phyloP scores from a whole-genome alignment of 2,113 vertebrate genomes.

The Oreotrochilus melanogaster region DNA sequence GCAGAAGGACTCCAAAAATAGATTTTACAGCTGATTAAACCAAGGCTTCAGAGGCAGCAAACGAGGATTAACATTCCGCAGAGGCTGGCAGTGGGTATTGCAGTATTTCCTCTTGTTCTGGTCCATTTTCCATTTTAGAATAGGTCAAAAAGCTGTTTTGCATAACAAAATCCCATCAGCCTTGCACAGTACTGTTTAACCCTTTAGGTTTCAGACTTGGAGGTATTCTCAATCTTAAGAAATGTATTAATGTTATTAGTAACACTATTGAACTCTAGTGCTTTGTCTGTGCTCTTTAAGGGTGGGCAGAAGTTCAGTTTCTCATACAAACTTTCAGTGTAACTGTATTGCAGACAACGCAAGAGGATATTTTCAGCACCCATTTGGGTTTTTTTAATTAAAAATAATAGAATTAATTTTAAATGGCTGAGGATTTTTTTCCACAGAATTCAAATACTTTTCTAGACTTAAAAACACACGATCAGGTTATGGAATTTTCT shows the following conservation, averaged over 20 bases:
- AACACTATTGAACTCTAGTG: neutral
- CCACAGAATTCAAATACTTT: neutral
- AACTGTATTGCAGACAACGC: neutral
- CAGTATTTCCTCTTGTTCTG: conserved; percentile 20
- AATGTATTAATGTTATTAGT: neutral
- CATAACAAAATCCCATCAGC: neutral
- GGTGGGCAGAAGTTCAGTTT: neutral
- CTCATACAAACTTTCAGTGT: neutral
- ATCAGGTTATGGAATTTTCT: neutral
- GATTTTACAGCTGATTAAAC: conserved; percentile 26
- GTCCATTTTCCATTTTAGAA: neutral
- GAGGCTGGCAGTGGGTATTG: neutral
- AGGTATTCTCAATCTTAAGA: neutral
- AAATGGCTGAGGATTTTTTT: neutral
- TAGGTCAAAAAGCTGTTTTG: neutral
- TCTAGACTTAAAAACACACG: neutral
- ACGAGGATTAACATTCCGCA: conserved; percentile 38
- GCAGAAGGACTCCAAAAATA: conserved; percentile 43
- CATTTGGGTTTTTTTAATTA: neutral
- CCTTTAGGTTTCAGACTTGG: neutral
- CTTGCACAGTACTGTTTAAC: neutral
- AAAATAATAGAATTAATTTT: neutral
- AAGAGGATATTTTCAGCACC: neutral
- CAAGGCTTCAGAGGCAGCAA: neutral
- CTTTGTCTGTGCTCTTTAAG: neutral